Conservation (phyloP, 2,888 invertebrate species). For the Metallyticus violacea region DNA sequence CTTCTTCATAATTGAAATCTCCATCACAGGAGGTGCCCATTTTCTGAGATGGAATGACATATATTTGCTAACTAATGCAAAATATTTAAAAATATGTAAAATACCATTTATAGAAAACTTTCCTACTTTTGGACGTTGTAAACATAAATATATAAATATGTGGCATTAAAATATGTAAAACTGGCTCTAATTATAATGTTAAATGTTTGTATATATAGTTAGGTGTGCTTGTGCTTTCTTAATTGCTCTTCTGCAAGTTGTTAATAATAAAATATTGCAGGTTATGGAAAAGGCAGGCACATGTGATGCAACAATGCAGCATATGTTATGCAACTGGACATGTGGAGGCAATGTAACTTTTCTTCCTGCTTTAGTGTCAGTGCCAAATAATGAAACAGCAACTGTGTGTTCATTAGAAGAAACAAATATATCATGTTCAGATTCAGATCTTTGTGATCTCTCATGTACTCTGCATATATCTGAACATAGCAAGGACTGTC, state of each 20-base stretch:
- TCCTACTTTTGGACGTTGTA: too few species aligned
- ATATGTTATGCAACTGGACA: neutral
- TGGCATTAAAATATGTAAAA: too few species aligned
- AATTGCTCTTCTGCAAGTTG: neutral
- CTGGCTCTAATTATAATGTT: too few species aligned
- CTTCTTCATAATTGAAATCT: too few species aligned
- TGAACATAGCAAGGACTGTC: constrained; percentile 38
- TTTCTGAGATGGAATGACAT: too few species aligned
- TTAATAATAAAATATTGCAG: neutral
- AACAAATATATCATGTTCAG: neutral
- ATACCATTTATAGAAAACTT: too few species aligned
- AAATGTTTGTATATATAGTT: too few species aligned
- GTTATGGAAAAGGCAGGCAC: neutral
- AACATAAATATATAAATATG: too few species aligned
- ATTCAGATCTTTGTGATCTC: neutral
- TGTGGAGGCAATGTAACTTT: neutral
- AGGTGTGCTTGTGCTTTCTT: too few species aligned
- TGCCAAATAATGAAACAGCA: neutral
- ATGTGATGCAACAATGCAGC: neutral
- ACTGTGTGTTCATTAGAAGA: neutral
- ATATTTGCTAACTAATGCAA: too few species aligned
- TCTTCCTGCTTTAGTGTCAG: neutral
- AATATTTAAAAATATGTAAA: too few species aligned
- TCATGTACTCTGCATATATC: constrained; percentile 27
- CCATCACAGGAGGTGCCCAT: too few species aligned